Evolutionary conservation across 2,113 vertebrate genomes (phyloP).

Genomic region (Alosa alosa): DNA sequence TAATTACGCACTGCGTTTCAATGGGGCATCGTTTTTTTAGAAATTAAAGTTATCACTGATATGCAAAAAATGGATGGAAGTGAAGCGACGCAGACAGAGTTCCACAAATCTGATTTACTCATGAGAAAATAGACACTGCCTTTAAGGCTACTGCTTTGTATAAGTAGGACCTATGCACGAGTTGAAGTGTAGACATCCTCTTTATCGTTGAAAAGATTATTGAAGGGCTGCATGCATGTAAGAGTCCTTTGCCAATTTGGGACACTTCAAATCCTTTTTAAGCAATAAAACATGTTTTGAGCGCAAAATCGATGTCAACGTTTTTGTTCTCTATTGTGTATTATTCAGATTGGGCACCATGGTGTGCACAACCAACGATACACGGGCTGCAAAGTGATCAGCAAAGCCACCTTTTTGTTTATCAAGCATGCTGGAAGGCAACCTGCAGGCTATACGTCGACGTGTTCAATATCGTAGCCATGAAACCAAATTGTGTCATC

Average conservation of each 20-base stretch:
- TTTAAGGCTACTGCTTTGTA: not conserved
- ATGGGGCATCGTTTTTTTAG: constrained; percentile 43
- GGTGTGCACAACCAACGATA: constrained; percentile 22
- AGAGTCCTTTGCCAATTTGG: not conserved
- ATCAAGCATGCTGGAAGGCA: constrained; percentile 22
- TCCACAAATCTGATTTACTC: constrained; percentile 33
- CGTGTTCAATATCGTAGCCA: no score
- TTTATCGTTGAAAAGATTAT: not conserved
- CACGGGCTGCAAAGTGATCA: constrained; percentile 35
- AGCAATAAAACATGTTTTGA: not conserved
- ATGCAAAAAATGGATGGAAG: constrained; percentile 43
- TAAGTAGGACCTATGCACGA: not conserved
- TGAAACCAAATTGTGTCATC: no score
- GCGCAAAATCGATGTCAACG: not conserved
- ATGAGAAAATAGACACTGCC: constrained; percentile 26
- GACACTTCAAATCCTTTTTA: not conserved
- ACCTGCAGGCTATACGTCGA: not conserved
- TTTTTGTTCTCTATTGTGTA: not conserved
- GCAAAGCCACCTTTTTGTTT: constrained; percentile 36
- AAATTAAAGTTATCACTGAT: constrained; percentile 38
- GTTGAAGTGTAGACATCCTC: not conserved
- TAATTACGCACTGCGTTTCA: constrained; percentile 37
- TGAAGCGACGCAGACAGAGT: constrained; percentile 20
- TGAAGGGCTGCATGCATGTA: not conserved
- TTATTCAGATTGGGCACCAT: constrained; percentile 36